Base-by-base conservation (phyloP, 2,797 vertebrate genomes). In the Potorous gilbertii region DNA sequence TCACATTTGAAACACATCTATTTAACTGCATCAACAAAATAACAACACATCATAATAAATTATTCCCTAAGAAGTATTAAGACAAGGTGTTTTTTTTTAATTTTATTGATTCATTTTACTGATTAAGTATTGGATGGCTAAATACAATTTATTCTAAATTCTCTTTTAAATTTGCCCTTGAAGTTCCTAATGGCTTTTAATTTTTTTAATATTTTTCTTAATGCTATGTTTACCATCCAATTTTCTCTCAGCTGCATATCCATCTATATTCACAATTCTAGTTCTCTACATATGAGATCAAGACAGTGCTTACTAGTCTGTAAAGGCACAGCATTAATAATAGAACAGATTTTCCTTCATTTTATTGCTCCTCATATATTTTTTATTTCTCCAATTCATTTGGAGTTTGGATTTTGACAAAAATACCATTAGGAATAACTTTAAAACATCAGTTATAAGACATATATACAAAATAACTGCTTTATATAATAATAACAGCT, bases 21-120 rank as follows among this genome's bases (percentile, higher is more conserved):
- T 90, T 94, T 92, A 94, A 95, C 94, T 93, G 81, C 56, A n/a
- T 95, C 14, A 92, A 74, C 9, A 95, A 97, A 96, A 96, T 91
- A 87, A 54, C 59, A 97, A 93, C 40, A 96, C 93, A 54, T 27
- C 91, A 34, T 93, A 95, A 91, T 95, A 93, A 57, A 94, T 94
- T 95, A 94, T 94, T 21, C 57, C 1, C 21, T 10, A 87, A 96
- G n/a, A 93, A 91, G 3, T 56, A 95, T n/a, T 92, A 93, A 59
- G 16, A 57, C 8, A 95, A 46, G 62, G 46, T 8, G 9, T 29
- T 90, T 93, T 96, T 50, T 9, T 9, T 3, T 14, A 90, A 93
- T 96, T 89, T 66, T 3, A 62, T 89, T 95, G 95, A 95, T 57
- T 52, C 95, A 28, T 4, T 11, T 50, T 97, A 95, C 55, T 14